phyloP scores from a whole-genome alignment of 1,140 invertebrate genomes.

The Solenopsis invicta region DNA sequence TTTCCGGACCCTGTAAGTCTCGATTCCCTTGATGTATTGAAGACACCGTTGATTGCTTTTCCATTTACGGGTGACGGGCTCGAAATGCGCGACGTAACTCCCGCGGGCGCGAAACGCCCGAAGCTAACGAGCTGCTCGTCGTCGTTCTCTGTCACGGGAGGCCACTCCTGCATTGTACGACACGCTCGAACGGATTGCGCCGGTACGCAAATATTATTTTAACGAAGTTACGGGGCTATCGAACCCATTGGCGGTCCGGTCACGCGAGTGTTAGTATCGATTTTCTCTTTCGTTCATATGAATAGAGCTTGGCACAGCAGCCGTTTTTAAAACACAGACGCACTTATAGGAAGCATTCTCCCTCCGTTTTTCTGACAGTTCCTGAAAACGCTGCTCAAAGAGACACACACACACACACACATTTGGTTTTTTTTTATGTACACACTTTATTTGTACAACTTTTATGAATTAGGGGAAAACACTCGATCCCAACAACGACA shows the following conservation, averaged over 20 bases:
- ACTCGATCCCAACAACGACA: background rate
- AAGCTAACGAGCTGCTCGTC: conserved; percentile 50
- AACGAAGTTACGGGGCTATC: conserved; percentile 55
- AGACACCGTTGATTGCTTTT: conserved; percentile 55
- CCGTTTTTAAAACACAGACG: conserved; percentile 19
- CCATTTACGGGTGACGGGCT: conserved; percentile 41
- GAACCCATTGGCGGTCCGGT: conserved; percentile 39
- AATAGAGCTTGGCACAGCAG: background rate
- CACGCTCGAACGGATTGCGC: conserved; percentile 52
- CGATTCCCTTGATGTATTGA: conserved; percentile 33
- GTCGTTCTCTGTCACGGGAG: conserved; percentile 51
- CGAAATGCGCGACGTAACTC: conserved; percentile 37
- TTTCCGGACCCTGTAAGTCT: background rate
- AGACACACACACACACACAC: too few species aligned
- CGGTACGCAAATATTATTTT: conserved; percentile 65
- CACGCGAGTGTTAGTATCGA: conserved; percentile 53
- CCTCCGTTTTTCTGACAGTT: background rate
- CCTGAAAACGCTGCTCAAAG: background rate
- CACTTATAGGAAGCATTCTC: conserved; percentile 28
- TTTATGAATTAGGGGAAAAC: conserved; percentile 6
- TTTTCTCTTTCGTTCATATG: conserved; percentile 55
- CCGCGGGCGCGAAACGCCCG: conserved; percentile 27
- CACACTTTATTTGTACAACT: conserved; percentile 24
- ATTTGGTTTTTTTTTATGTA: background rate
- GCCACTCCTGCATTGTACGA: conserved; percentile 42